These are phyloP conservation scores for Aphaenogaster floridana DNA, from an alignment of 1,140 invertebrate species.

Conservation along the genomic window DNA sequence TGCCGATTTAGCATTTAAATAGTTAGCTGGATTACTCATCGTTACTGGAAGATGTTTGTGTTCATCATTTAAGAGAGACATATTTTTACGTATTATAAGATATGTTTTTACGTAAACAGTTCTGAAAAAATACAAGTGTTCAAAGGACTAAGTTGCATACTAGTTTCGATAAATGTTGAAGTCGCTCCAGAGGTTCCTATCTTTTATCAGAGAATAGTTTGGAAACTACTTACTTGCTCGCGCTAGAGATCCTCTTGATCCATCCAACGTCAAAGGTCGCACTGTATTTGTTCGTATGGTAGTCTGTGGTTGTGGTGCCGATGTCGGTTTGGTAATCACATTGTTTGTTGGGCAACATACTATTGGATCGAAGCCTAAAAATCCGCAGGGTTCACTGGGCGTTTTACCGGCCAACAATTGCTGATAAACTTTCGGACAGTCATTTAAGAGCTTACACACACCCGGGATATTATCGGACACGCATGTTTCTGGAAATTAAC, in stretches of 20 bases:
- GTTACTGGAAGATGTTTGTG: neutral
- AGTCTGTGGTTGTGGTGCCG: neutral
- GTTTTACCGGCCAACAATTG: conserved; percentile 71
- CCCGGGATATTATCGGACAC: conserved; percentile 52
- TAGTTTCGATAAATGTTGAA: neutral
- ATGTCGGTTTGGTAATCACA: neutral
- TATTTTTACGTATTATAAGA: neutral
- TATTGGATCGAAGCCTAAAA: conserved; percentile 62
- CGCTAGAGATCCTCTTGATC: conserved; percentile 36
- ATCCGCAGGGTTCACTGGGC: conserved; percentile 72
- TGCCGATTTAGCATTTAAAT: neutral
- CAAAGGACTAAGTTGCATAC: no score
- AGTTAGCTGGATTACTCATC: neutral
- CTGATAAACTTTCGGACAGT: conserved; percentile 77
- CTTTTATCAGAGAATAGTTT: neutral
- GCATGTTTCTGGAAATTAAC: conserved; percentile 77
- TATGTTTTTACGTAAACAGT: neutral
- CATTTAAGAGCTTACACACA: conserved; percentile 64
- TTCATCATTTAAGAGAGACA: neutral
- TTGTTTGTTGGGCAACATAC: conserved; percentile 79
- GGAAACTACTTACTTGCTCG: conserved; percentile 64
- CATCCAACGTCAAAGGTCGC: neutral
- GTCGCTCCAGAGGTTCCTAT: neutral
- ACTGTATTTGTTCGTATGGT: neutral
- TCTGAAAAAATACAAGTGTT: neutral